phyloP scores from a whole-genome alignment of 2,113 vertebrate species.

The Terrapene triunguis region DNA sequence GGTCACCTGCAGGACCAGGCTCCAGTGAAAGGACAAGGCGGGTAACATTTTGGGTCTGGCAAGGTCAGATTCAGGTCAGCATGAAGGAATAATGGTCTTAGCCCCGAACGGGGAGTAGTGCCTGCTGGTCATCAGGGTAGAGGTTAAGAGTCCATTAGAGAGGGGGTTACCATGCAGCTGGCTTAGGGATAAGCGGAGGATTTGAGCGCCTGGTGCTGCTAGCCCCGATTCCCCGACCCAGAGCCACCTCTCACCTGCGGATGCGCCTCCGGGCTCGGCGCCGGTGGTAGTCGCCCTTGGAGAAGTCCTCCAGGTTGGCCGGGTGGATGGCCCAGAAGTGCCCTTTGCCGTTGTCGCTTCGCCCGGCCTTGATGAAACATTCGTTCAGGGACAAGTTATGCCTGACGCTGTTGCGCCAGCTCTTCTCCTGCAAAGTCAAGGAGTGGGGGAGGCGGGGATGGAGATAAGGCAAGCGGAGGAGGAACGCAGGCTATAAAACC shows the following conservation, averaged over 20 bases:
- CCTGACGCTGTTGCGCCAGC: constrained; percentile 88
- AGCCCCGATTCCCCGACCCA: fast-evolving
- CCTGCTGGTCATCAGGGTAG: neutral
- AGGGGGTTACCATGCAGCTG: neutral
- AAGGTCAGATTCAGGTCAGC: neutral
- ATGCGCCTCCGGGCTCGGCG: constrained; percentile 80
- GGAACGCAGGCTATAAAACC: neutral
- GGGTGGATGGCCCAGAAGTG: constrained; percentile 89
- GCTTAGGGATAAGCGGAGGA: neutral
- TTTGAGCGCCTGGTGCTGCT: neutral
- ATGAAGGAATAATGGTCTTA: neutral
- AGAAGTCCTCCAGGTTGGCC: constrained; percentile 84
- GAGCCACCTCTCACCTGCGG: constrained; percentile 64
- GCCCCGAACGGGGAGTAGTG: neutral
- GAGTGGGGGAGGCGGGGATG: fast-evolving
- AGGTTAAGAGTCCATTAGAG: neutral
- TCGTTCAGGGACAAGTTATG: constrained; percentile 88
- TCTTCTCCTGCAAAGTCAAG: constrained; percentile 81
- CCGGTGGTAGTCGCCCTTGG: constrained; percentile 87
- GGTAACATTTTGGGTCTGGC: neutral
- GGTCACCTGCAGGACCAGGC: neutral
- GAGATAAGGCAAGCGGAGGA: neutral
- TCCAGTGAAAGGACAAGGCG: neutral
- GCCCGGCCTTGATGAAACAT: constrained; percentile 87
- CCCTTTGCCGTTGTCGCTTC: constrained; percentile 87